Evolutionary conservation across 2,797 vertebrate genomes (phyloP), one percentile per base, ranked within the genome.

Genomic region (Melanotaenia boesemani): DNA sequence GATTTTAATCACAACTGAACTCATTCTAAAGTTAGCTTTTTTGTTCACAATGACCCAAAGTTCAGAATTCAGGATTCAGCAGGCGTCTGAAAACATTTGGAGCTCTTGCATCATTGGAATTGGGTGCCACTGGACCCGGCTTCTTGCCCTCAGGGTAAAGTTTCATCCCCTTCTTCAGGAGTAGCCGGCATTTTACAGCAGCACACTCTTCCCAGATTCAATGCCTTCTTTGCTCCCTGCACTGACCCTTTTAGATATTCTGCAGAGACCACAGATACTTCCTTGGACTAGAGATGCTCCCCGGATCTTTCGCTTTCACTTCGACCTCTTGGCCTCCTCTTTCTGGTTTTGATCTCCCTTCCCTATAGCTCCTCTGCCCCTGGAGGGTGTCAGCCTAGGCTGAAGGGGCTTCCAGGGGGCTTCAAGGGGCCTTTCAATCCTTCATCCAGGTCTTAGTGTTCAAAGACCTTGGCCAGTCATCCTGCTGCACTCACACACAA

Each of bases 391-490:
- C 95, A 95, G 94, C 91, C 90, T 95, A 96, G 95, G 96, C 95
- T 96, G 91, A 96, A 96, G 83, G 96, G 96, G 95, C 95, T 97
- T 98, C 96, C 95, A 86, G 68, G 82, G 95, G 95, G 95, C 96
- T 98, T 98, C 96, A 97, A 96, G 85, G 85, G 95, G 95, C 95
- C 96, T 97, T 98, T 97, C 91, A 87, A 91, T 91, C 87, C 90
- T 92, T 92, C 91, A 93, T 93, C 91, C 92, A 91, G 90, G 91
- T 92, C 89, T 92, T 92, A 93, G 86, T 87, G 85, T 92, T 92
- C 91, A 93, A 97, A 97, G 95, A 96, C 96, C 95, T 95, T 93
- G 95, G 96, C 97, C 96, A 96, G 95, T 96, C 95, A 94, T 94
- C 91, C 86, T 84, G 78, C 84, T 85, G 70, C 82, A 89, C 80